A percentile compares a stretch with the other conserved stretches of the same genome.
These are phyloP conservation scores for Trogon surrucura DNA, from an alignment of 2,113 vertebrate species.

Conservation along the genomic window DNA sequence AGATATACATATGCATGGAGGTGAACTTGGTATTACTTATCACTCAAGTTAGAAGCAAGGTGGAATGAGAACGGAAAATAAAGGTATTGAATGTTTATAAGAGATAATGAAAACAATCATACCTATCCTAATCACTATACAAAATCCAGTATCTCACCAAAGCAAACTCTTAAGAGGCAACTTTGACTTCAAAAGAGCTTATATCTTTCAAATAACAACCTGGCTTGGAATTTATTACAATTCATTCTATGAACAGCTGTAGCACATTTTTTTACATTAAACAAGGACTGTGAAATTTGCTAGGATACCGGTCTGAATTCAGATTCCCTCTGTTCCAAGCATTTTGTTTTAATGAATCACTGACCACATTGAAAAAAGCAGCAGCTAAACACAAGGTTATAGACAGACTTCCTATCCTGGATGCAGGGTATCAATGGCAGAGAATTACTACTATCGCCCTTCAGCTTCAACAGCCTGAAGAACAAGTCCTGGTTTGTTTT, in stretches of 20 bases:
- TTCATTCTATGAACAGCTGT: not conserved
- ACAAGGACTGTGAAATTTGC: slow-evolving; percentile 2
- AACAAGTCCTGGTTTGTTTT: not conserved
- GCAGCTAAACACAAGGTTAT: not conserved
- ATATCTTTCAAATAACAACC: not conserved
- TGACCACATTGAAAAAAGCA: not conserved
- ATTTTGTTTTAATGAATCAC: slow-evolving; percentile 9
- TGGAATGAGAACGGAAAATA: not conserved
- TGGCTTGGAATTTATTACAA: not conserved
- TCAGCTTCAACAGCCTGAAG: not conserved
- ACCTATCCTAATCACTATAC: not conserved
- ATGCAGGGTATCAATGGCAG: not conserved
- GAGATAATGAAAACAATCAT: not conserved
- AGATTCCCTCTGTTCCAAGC: not conserved
- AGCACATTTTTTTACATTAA: not conserved
- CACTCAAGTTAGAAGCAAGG: not conserved
- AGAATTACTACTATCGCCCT: not conserved
- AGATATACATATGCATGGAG: not conserved
- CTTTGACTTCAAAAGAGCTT: not conserved
- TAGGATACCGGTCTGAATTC: not conserved
- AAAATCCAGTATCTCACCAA: not conserved
- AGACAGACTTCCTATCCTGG: not conserved
- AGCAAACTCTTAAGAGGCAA: not conserved
- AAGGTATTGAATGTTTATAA: not conserved
- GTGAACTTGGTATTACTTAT: not conserved